Base-by-base conservation (phyloP, 92 coral and sea anemone genomes). In the Muricea muricata region DNA sequence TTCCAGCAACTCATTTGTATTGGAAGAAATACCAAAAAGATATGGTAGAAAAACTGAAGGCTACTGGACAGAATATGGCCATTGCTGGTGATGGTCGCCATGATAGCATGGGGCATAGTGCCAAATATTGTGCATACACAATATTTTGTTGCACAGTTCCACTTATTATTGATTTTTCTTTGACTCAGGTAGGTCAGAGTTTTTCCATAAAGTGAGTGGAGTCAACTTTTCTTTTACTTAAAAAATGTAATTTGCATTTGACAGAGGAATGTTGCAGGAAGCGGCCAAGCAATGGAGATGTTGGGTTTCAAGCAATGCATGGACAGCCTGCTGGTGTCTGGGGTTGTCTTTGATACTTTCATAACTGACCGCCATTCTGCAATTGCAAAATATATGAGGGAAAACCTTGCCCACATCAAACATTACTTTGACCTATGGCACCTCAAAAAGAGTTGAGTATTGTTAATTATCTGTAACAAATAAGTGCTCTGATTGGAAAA, bases 221-320 rank as follows among this genome's bases (percentile, higher is more conserved):
- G 9, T 4, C 15, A 12, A 63, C 4, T 12, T n/a, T 2, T 25
- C 32, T 25, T 63, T 30, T 13, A 31, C 17, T 50, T 3, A 50
- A 13, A n/a, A n/a, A n/a, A n/a, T n/a, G n/a, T n/a, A n/a, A n/a
- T n/a, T n/a, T n/a, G n/a, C n/a, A n/a, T n/a, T n/a, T n/a, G n/a
- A 26, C 60, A 34, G 87, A 82, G 87, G 71, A 82, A 82, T 70
- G 87, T 82, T 26, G 87, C 87, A 66, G 87, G 81, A 39, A 81
- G 54, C 85, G 67, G 85, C 76, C 85, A 30, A 80, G 82, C 85
- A 81, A 81, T 81, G 85, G 87, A 70, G 65, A 72, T 71, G 48
- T 33, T 82, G 18, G 87, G 63, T 13, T 82, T 82, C n/a, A n/a
- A n/a, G n/a, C n/a, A n/a, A n/a, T n/a, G n/a, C n/a, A n/a, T n/a